A percentile compares a stretch with the other conserved stretches of the same genome.
Evolutionary conservation across 2,888 invertebrate genomes (phyloP).

Genomic region (Parochlus steinenii): DNA sequence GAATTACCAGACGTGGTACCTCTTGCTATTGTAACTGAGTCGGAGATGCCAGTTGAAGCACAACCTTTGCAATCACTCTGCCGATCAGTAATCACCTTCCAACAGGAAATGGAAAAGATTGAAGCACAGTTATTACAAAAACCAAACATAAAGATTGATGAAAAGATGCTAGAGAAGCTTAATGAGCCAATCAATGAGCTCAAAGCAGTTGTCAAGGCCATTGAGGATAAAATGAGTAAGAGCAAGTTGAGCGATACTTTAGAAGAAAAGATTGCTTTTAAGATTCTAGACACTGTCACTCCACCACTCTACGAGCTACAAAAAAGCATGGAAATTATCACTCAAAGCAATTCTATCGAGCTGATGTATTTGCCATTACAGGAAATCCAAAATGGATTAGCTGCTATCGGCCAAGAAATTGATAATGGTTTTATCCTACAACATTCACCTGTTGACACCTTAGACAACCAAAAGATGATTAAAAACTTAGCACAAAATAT

Average conservation of each 20-base stretch:
- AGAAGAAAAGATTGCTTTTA: conserved; percentile 35
- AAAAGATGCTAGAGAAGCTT: conserved; percentile 8
- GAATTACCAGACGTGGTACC: conserved; percentile 20
- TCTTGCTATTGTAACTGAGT: conserved; percentile 22
- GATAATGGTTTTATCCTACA: conserved; percentile 25
- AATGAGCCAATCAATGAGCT: conserved; percentile 13
- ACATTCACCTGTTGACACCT: conserved; percentile 23
- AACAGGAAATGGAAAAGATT: conserved; percentile 29
- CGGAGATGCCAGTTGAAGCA: conserved; percentile 26
- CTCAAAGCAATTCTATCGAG: conserved; percentile 25
- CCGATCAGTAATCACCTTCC: conserved; percentile 31
- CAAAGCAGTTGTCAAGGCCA: conserved; percentile 12
- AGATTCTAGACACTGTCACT: conserved; percentile 44
- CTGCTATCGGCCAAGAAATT: conserved; percentile 31
- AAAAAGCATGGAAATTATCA: conserved; percentile 37
- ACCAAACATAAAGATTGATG: background rate
- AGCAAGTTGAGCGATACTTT: conserved; percentile 22
- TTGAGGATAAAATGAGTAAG: conserved; percentile 11
- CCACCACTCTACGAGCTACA: conserved; percentile 45
- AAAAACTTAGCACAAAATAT: conserved; percentile 30
- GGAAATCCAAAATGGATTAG: conserved; percentile 38
- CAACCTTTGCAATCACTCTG: conserved; percentile 25
- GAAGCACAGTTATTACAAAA: conserved; percentile 27
- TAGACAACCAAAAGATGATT: conserved; percentile 27
- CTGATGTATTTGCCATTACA: conserved; percentile 38